Percentiles rank a stretch among this genome's conserved stretches.
phyloP scores from a whole-genome alignment of 1,140 invertebrate species.

The Delia radicum region DNA sequence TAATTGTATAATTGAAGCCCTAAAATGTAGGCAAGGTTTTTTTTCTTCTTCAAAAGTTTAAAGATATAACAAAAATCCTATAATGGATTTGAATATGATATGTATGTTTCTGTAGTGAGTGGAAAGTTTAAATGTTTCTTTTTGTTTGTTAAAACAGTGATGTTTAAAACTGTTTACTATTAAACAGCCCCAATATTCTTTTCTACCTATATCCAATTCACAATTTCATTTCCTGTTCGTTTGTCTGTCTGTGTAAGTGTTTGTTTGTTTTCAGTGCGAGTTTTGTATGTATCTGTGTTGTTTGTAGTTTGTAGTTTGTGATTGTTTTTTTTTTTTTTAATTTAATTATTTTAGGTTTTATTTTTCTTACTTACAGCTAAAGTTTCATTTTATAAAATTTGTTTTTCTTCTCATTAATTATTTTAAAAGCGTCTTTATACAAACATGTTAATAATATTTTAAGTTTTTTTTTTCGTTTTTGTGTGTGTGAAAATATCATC shows the following conservation, averaged over 20 bases:
- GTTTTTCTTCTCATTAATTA: slow-evolving; percentile 25
- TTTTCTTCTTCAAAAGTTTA: background rate
- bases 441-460: slow-evolving; percentile 19
- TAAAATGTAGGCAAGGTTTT: no score
- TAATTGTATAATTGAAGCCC: no score
- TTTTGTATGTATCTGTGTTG: background rate
- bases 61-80: background rate
- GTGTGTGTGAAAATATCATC: background rate
- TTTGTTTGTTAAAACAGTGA: no score
- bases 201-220: background rate
- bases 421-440: slow-evolving; percentile 30
- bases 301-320: slow-evolving; percentile 1
- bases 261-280: background rate
- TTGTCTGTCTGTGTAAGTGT: background rate
- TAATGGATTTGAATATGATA: background rate
- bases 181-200: no score
- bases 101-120: no score
- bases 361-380: slow-evolving; percentile 23
- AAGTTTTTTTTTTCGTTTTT: slow-evolving; percentile 11
- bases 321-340: background rate
- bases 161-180: no score
- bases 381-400: slow-evolving; percentile 44
- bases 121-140: no score
- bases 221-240: background rate
- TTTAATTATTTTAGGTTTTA: slow-evolving; percentile 27